Evolutionary conservation across 2,888 invertebrate genomes (phyloP).

Genomic region (Abrostola triplasia): DNA sequence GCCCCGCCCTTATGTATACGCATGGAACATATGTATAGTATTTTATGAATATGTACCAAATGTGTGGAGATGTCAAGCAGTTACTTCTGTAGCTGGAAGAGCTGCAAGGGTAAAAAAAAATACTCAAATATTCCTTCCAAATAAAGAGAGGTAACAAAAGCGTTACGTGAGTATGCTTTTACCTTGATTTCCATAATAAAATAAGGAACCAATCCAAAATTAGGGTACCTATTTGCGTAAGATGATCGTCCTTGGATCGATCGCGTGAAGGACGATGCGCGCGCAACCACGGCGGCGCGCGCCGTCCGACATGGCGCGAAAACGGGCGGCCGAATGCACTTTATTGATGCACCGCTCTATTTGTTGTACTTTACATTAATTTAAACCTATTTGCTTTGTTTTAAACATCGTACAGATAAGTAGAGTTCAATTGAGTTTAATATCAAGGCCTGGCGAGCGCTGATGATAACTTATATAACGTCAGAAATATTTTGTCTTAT

Average conservation of each 20-base stretch:
- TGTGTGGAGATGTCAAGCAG: too few relatives aligned
- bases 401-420: constrained; percentile 9
- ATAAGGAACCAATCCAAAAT: constrained; percentile 16
- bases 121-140: too few relatives aligned
- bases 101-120: too few relatives aligned
- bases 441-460: constrained; percentile 2
- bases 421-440: constrained; percentile 13
- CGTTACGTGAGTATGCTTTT: not conserved
- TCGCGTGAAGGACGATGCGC: constrained; percentile 79
- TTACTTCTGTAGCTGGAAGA: too few relatives aligned
- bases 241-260: constrained; percentile 82
- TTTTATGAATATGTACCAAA: too few relatives aligned
- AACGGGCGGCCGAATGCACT: constrained; percentile 20
- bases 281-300: constrained; percentile 68
- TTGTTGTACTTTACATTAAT: not conserved
- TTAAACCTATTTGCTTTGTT: not conserved
- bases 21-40: too few relatives aligned
- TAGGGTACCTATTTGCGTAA: constrained; percentile 58
- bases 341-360: constrained; percentile 9
- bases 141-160: not conserved
- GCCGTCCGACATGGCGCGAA: constrained; percentile 54
- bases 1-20: too few relatives aligned
- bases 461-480: constrained; percentile 36
- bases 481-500: not conserved
- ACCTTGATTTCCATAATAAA: not conserved